phyloP scores from a whole-genome alignment of 2,888 invertebrate species.

The Lottia scabra region DNA sequence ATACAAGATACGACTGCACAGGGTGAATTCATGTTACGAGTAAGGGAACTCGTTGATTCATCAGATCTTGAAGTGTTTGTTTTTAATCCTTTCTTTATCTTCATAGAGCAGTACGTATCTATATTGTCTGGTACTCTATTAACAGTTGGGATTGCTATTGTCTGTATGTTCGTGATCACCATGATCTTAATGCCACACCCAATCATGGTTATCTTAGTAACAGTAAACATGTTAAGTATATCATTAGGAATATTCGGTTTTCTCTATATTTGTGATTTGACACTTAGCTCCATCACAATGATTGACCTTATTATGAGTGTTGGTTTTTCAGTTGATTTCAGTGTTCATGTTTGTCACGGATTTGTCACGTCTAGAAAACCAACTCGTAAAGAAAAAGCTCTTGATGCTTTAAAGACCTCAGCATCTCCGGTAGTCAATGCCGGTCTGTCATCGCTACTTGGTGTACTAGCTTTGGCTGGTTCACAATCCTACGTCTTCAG shows the following conservation, averaged over 20 bases:
- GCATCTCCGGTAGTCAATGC: conserved; percentile 52
- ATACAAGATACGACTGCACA: conserved; percentile 74
- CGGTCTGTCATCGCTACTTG: conserved; percentile 47
- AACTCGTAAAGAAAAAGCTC: conserved; percentile 27
- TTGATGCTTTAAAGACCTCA: conserved; percentile 35
- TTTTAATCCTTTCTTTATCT: conserved; percentile 51
- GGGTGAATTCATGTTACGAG: conserved; percentile 48
- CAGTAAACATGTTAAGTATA: conserved; percentile 55
- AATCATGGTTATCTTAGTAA: conserved; percentile 48
- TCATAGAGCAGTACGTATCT: conserved; percentile 56
- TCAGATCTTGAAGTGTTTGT: conserved; percentile 43
- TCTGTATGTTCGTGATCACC: conserved; percentile 55
- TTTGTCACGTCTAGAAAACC: conserved; percentile 36
- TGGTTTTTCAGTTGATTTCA: conserved; percentile 60
- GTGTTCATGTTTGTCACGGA: conserved; percentile 51
- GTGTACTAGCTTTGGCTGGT: conserved; percentile 39
- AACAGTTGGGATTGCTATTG: conserved; percentile 54
- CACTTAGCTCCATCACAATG: conserved; percentile 58
- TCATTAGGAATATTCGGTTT: conserved; percentile 56
- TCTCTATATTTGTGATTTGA: conserved; percentile 52
- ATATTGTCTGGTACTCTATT: conserved; percentile 55
- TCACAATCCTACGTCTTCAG: conserved; percentile 48
- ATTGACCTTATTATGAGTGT: conserved; percentile 61
- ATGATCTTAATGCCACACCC: conserved; percentile 59
- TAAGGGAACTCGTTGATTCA: conserved; percentile 46